Percentiles rank a stretch among this genome's conserved stretches.
phyloP scores from a whole-genome alignment of 2,797 vertebrate genomes.

The Molossus alvarezi region DNA sequence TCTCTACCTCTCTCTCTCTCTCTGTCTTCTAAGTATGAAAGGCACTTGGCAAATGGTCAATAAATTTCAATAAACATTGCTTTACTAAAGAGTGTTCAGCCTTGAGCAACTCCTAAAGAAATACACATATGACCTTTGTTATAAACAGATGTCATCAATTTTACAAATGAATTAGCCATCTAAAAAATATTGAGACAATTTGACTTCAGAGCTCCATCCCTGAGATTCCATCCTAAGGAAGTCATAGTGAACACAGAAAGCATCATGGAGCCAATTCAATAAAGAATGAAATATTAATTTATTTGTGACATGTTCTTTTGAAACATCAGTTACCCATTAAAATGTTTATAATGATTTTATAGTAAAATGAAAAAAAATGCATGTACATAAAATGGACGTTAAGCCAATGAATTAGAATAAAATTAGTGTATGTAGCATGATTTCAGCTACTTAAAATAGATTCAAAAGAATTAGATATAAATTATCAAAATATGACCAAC shows the following conservation, averaged over 20 bases:
- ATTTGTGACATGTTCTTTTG: slow-evolving; percentile 14
- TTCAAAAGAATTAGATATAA: background rate
- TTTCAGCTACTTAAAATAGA: background rate
- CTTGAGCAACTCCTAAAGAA: background rate
- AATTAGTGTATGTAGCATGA: background rate
- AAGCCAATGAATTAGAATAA: background rate
- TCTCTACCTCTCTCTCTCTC: background rate
- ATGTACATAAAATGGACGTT: background rate
- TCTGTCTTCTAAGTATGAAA: background rate
- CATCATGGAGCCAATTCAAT: background rate
- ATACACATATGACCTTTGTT: background rate
- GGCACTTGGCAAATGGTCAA: background rate
- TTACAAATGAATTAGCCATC: slow-evolving; percentile 10
- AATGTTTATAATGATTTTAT: slow-evolving; percentile 7
- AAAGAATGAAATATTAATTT: background rate
- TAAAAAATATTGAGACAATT: background rate
- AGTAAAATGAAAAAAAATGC: slow-evolving; percentile 14
- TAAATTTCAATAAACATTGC: slow-evolving; percentile 38
- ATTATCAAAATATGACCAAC: background rate
- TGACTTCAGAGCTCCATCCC: background rate
- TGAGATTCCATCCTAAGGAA: background rate
- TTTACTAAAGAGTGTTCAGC: background rate
- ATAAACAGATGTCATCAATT: slow-evolving; percentile 1
- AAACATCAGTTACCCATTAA: background rate
- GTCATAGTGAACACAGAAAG: background rate